Base-by-base conservation (phyloP, 2,888 invertebrate species). In the Fragum sueziense region DNA sequence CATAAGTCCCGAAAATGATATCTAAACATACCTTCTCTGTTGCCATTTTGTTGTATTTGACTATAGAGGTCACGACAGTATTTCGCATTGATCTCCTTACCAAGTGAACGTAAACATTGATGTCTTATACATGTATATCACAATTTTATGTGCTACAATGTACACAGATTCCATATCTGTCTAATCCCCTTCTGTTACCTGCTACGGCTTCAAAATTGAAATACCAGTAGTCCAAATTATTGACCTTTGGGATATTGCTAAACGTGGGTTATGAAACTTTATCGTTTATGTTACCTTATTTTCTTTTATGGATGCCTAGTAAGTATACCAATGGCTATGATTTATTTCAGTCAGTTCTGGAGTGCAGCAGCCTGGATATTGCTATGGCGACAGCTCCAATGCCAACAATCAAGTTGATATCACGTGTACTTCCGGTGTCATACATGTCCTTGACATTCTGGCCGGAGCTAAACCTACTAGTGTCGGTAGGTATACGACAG, bases 381-480 rank as follows among this genome's bases (percentile, higher is more conserved):
- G 78, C 31, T 70, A 65, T 74, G 78, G 78, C n/a, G 78, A 78
- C 70, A 74, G 27, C 22, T 78, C 78, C 3, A 41, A 59, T 22
- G 27, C 31, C 1, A 54, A 51, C 25, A 78, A 78, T 33, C 47
- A 27, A 2, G 31, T 74, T 1, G 41, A 73, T n/a, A 52, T 78
- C n/a, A 25, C 78, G 22, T 78, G 78, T 67, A 41, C 54, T 14
- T 37, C 29, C 6, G 78, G 78, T 20, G 33, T 33, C 31, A 70
- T 78, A n/a, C 74, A 57, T 34, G 70, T 78, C 25, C 37, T 70
- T 9, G 70, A 74, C 34, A 52, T 78, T 27, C 54, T 73, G 41
- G 34, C 31, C 11, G 51, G 52, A 1, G 22, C 31, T 2, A 34
- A 34, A 54, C 69, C 69, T 0, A 22, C 69, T 1, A 69, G 69